phyloP scores from a whole-genome alignment of 1,140 invertebrate species.

The Drosophila nebulosa region DNA sequence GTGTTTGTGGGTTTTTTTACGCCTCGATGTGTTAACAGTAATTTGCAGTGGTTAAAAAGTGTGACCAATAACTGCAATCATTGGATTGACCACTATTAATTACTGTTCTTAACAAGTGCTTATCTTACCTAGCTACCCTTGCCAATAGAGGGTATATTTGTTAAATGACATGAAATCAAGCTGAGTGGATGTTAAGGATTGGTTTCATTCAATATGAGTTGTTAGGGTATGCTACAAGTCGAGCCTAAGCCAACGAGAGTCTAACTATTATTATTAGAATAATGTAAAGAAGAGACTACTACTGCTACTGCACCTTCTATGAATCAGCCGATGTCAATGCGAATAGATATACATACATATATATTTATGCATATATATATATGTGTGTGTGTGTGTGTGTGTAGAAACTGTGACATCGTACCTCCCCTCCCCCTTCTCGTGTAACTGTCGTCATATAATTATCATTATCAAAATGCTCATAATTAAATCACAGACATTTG shows the following conservation, averaged over 20 bases:
- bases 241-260: background rate
- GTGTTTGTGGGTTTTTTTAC: background rate
- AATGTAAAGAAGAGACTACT: background rate
- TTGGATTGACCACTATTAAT: background rate
- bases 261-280: background rate
- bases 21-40: background rate
- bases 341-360: background rate
- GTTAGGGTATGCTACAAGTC: too few species aligned
- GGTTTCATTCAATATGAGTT: too few species aligned
- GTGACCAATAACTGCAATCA: background rate
- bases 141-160: too few species aligned
- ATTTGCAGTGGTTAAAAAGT: background rate
- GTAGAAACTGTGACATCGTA: background rate
- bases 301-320: background rate
- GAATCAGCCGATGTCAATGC: background rate
- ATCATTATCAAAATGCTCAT: conserved; percentile 34
- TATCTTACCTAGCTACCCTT: too few species aligned
- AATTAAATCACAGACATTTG: conserved; percentile 62
- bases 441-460: background rate
- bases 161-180: too few species aligned
- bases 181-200: too few species aligned
- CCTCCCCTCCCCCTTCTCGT: background rate
- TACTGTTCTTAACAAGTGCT: too few species aligned
- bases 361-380: background rate
- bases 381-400: too few species aligned